phyloP scores from a whole-genome alignment of 2,113 vertebrate genomes.

The Brachionichthys hirsutus region DNA sequence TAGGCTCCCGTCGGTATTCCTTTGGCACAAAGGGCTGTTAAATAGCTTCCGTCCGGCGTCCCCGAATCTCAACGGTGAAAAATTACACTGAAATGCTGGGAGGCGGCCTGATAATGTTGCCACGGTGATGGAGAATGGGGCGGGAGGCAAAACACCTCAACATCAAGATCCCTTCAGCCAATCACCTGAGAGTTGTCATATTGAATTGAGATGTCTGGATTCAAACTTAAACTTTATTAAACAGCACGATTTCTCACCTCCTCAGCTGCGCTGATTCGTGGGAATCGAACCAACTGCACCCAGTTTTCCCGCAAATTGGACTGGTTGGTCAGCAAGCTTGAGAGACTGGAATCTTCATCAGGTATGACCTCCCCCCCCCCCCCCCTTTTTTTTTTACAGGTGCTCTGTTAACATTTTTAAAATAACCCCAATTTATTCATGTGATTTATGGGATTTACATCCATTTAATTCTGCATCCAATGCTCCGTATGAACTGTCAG shows the following conservation, averaged over 20 bases:
- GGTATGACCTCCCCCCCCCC: conserved; percentile 75
- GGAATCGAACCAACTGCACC: conserved; percentile 95
- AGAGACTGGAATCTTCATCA: conserved; percentile 95
- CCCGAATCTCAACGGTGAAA: conserved; percentile 49
- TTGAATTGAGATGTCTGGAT: too few relatives aligned
- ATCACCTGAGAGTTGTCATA: too few relatives aligned
- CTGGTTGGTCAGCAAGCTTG: conserved; percentile 96
- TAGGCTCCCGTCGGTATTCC: conserved; percentile 52
- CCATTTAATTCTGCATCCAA: too few relatives aligned
- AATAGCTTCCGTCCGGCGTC: conserved; percentile 43
- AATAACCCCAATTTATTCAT: not conserved
- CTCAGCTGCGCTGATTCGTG: conserved; percentile 90
- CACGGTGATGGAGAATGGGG: conserved; percentile 6
- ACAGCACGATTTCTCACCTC: not conserved
- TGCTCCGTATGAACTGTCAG: conserved; percentile 62
- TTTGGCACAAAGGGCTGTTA: conserved; percentile 40
- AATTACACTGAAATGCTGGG: conserved; percentile 40
- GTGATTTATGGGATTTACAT: too few relatives aligned
- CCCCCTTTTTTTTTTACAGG: too few relatives aligned
- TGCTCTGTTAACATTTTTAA: too few relatives aligned
- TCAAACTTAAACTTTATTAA: too few relatives aligned
- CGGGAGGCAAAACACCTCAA: not conserved
- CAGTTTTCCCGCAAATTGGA: conserved; percentile 94
- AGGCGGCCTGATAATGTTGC: conserved; percentile 39
- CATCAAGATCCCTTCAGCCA: too few relatives aligned